These are phyloP conservation scores for Amphipyra berbera DNA, from an alignment of 2,888 invertebrate genomes.

Conservation along the genomic window DNA sequence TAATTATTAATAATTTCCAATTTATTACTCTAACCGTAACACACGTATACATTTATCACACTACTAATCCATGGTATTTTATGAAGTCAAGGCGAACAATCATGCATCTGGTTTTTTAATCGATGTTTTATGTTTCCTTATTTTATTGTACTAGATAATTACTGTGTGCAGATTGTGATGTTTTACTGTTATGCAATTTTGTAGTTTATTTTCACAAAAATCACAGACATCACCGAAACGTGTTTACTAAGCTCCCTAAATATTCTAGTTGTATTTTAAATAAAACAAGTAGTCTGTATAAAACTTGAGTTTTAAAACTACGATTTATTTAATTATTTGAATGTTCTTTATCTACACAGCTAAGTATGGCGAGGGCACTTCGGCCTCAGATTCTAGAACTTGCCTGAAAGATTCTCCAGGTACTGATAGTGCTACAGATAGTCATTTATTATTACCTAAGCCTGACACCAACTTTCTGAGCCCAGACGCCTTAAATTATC, in stretches of 20 bases:
- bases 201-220: conserved; percentile 19
- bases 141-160: conserved; percentile 11
- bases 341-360: conserved; percentile 72
- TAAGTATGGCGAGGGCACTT: conserved; percentile 76
- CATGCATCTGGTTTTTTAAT: conserved; percentile 32
- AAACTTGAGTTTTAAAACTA: neutral
- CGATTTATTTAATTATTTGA: neutral
- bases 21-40: no score
- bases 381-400: conserved; percentile 90
- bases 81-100: conserved; percentile 4
- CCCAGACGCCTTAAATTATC: conserved; percentile 91
- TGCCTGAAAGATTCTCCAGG: conserved; percentile 91
- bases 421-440: conserved; percentile 92
- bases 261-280: neutral
- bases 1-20: no score
- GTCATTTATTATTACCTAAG: conserved; percentile 94
- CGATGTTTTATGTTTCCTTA: conserved; percentile 22
- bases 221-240: conserved; percentile 10
- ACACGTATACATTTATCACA: no score
- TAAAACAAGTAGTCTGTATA: neutral
- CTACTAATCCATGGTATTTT: no score
- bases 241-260: conserved; percentile 3
- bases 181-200: conserved; percentile 9
- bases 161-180: conserved; percentile 24
- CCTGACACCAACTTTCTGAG: conserved; percentile 95